Conservation (phyloP, 2,797 vertebrate genomes). For the Halcyon leucocephala region DNA sequence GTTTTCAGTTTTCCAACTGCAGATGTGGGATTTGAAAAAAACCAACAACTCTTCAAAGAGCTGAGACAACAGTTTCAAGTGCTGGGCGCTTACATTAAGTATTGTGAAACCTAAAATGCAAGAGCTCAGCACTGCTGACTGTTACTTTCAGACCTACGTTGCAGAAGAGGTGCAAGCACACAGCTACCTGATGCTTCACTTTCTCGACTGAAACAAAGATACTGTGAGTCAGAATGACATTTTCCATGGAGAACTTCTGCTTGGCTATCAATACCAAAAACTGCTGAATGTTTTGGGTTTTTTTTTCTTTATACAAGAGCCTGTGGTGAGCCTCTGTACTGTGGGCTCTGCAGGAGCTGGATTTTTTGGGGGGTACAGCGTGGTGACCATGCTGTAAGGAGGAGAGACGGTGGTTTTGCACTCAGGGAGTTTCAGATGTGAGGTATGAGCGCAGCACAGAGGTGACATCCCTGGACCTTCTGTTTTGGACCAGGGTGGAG, state of each 20-base stretch:
- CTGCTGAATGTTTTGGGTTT: neutral
- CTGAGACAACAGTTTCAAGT: conserved; percentile 32
- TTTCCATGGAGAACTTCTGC: neutral
- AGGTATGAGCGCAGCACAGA: accelerated
- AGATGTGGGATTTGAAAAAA: neutral
- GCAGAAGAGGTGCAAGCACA: neutral
- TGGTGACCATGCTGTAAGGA: neutral
- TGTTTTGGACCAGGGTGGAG: neutral
- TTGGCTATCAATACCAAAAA: neutral
- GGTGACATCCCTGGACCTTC: neutral
- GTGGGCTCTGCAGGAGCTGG: accelerated
- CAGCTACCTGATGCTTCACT: neutral
- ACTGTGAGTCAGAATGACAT: neutral
- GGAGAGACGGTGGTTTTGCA: neutral
- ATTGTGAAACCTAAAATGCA: conserved; percentile 6
- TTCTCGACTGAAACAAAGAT: neutral
- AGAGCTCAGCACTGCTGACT: neutral
- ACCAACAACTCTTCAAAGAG: neutral
- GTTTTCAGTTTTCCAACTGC: conserved; percentile 16
- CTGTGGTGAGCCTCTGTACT: neutral
- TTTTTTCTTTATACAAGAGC: neutral
- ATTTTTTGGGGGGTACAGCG: accelerated
- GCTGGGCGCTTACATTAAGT: neutral
- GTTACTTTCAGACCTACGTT: neutral
- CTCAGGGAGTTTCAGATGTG: accelerated